Evolutionary conservation across 2,888 invertebrate species (phyloP).

Genomic region (Elysia crispata): DNA sequence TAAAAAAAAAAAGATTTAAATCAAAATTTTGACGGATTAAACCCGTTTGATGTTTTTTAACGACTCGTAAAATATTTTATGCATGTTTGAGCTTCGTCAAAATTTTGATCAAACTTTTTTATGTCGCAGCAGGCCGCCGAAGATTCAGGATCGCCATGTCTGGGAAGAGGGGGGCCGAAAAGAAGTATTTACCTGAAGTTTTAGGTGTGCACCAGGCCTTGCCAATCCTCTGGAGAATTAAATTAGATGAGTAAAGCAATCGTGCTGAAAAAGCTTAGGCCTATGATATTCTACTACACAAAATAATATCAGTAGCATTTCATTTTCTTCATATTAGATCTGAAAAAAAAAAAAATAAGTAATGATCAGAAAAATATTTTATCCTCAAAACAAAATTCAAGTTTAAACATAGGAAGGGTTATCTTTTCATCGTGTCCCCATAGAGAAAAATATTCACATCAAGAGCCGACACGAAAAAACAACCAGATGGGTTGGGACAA

Average conservation of each 20-base stretch:
- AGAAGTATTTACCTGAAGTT: neutral
- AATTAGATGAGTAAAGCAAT: neutral
- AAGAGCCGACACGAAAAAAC: too few species aligned
- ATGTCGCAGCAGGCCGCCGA: neutral
- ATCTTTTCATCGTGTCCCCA: too few species aligned
- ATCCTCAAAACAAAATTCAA: too few species aligned
- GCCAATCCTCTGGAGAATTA: neutral
- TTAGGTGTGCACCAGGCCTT: neutral
- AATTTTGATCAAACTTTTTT: neutral
- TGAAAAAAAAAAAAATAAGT: neutral
- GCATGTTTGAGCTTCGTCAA: neutral
- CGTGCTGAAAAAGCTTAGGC: neutral
- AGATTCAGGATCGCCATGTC: neutral
- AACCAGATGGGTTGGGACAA: too few species aligned
- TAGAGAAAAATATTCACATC: too few species aligned
- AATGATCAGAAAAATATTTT: too few species aligned
- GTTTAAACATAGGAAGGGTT: too few species aligned
- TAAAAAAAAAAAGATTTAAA: neutral
- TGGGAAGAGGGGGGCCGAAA: conserved; percentile 1
- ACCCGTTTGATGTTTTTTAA: conserved; percentile 1
- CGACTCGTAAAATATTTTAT: neutral
- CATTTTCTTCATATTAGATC: neutral
- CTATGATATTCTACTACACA: neutral
- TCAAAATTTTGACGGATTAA: neutral
- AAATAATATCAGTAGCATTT: neutral